Base-by-base conservation (phyloP, 1,140 invertebrate species). In the Danaus plexippus region DNA sequence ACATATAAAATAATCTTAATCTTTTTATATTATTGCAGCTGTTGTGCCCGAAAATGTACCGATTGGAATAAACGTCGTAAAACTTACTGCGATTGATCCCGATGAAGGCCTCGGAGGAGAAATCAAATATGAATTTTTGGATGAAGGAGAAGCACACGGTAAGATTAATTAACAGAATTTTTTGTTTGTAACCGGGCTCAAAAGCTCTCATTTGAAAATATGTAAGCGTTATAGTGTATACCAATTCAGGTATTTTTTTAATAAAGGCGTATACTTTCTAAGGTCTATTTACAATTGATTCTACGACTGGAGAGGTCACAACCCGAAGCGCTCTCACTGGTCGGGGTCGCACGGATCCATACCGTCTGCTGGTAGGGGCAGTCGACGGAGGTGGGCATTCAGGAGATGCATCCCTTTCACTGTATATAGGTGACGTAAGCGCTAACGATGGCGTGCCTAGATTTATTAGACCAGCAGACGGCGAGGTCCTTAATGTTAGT, bases 371-470 rank as follows among this genome's bases (percentile, higher is more conserved):
- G 11, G 88, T 94, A 1, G 80, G 91, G 11, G 94, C 92, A 0
- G 89, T 91, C 59, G 94, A 96, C 79, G 89, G 90, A 52, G 94
- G 94, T 0, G 89, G 88, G 11, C 82, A 94, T 1, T 89, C 85
- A 51, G 88, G 90, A 0, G 92, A 94, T 47, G 89, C 91, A 0
- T 88, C 89, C 13, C 71, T 95, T 0, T 87, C 88, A 1, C 70
- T 96, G 1, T 93, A 92, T 61, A 92, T 96, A 18, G 93, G 94
- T 0, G 94, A 96, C 70, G 92, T 96, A 0, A 93, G 94, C 44
- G 91, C 91, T 54, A 96, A 96, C 71, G 94, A 96, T 75, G 94
- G 94, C 0, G 92, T 95, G 8, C 94, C 94, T 0, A 85, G 90
- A 8, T 95, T 96, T 63, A 90, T 94, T 8, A 85, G 90, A 46